These are phyloP conservation scores for Myoxocephalus aenaeus DNA, from an alignment of 2,797 vertebrate genomes.

Conservation along the genomic window DNA sequence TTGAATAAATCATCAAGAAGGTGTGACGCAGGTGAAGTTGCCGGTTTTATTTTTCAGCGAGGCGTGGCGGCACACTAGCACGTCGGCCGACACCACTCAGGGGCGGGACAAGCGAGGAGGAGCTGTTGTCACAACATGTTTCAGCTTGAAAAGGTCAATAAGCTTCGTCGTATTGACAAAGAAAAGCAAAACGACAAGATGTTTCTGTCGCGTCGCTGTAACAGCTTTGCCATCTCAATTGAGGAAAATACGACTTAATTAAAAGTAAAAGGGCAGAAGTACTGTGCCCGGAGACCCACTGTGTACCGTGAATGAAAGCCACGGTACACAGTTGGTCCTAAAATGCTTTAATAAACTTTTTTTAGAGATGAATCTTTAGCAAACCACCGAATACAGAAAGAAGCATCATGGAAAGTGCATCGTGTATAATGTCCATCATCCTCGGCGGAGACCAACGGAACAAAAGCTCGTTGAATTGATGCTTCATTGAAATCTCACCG, in stretches of 20 bases:
- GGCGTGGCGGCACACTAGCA: background rate
- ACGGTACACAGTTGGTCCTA: too few relatives aligned
- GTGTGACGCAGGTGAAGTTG: background rate
- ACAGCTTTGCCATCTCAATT: background rate
- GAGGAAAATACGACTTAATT: slow-evolving; percentile 36
- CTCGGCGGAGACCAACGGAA: background rate
- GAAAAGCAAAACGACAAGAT: slow-evolving; percentile 26
- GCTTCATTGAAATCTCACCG: background rate
- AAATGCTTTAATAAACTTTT: background rate
- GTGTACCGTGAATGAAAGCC: background rate
- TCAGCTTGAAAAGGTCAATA: slow-evolving; percentile 57
- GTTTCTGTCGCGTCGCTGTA: slow-evolving; percentile 24
- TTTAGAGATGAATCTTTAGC: background rate
- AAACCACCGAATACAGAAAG: background rate
- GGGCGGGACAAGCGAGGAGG: background rate
- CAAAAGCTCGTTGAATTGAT: background rate
- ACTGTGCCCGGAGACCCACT: background rate
- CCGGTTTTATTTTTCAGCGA: slow-evolving; percentile 35
- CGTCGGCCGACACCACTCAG: slow-evolving; percentile 9
- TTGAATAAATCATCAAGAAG: slow-evolving; percentile 30
- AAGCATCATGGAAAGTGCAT: background rate
- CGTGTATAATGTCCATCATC: background rate
- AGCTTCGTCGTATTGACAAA: slow-evolving; percentile 29
- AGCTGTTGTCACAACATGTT: slow-evolving; percentile 49
- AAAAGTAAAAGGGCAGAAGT: slow-evolving; percentile 28